Evolutionary conservation across 2,888 invertebrate species (phyloP).

Genomic region (Psylliodes chrysocephalus): DNA sequence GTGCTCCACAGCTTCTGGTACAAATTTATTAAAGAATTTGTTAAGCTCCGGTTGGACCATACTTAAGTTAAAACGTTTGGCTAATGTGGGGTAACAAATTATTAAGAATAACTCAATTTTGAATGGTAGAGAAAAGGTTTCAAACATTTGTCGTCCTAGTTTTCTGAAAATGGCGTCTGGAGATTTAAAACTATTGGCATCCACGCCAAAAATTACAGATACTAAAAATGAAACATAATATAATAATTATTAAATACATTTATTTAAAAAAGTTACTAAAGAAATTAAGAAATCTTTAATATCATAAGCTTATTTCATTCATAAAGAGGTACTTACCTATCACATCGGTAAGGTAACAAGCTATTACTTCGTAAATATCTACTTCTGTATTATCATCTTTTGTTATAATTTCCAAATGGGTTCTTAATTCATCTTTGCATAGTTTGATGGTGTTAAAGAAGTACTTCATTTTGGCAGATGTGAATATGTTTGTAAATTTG

Average conservation of each 20-base stretch:
- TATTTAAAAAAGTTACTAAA: too few species aligned
- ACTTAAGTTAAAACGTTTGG: slow-evolving; percentile 36
- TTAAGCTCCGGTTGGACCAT: slow-evolving; percentile 46
- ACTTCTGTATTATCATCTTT: not conserved
- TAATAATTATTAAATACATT: too few species aligned
- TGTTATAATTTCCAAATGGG: not conserved
- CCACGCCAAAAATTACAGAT: slow-evolving; percentile 68
- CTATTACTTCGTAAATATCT: slow-evolving; percentile 8
- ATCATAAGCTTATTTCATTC: too few species aligned
- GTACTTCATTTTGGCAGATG: slow-evolving; percentile 19
- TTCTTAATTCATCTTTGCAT: slow-evolving; percentile 1
- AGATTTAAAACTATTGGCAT: slow-evolving; percentile 68
- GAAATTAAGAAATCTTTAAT: too few species aligned
- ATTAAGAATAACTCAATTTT: slow-evolving; percentile 35
- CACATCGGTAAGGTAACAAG: slow-evolving; percentile 19
- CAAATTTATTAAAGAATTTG: slow-evolving; percentile 52
- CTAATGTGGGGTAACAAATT: slow-evolving; percentile 41
- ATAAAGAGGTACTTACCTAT: slow-evolving; percentile 15
- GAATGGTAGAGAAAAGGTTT: slow-evolving; percentile 34
- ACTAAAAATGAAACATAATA: too few species aligned
- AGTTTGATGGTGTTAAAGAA: slow-evolving; percentile 10
- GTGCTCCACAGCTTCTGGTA: slow-evolving; percentile 51
- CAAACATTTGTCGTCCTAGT: slow-evolving; percentile 55
- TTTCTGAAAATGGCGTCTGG: slow-evolving; percentile 57
- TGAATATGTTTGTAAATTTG: slow-evolving; percentile 17